phyloP scores from a whole-genome alignment of 2,113 vertebrate genomes.

The Odontesthes bonariensis region DNA sequence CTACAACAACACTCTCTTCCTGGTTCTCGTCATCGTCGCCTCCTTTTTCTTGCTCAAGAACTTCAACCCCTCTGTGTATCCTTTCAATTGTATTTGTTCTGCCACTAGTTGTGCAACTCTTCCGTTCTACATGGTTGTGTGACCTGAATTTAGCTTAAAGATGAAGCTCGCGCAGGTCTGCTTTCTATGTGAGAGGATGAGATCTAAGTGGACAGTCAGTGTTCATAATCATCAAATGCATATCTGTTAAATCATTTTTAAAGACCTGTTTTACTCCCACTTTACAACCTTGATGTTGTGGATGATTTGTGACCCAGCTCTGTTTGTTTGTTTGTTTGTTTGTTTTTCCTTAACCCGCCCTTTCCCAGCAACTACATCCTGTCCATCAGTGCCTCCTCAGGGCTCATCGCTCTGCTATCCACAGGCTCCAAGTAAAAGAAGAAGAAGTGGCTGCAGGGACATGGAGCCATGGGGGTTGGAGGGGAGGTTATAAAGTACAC shows the following conservation, averaged over 20 bases:
- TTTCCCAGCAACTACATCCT: constrained; percentile 94
- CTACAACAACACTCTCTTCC: constrained; percentile 98
- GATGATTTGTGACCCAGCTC: background rate
- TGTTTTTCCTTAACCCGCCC: constrained; percentile 81
- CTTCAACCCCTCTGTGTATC: constrained; percentile 99
- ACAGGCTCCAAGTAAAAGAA: constrained; percentile 93
- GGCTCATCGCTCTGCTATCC: constrained; percentile 96
- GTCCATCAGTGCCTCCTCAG: constrained; percentile 95
- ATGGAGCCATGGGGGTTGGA: background rate
- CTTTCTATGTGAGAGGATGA: no score
- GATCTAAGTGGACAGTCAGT: no score
- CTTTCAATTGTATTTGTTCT: constrained; percentile 72
- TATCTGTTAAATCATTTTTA: no score
- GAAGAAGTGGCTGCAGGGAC: background rate
- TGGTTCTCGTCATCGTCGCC: constrained; percentile 94
- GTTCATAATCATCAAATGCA: no score
- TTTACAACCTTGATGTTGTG: no score
- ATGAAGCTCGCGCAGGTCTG: no score
- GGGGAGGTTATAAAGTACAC: constrained; percentile 7
- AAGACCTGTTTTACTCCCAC: no score
- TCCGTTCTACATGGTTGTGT: no score
- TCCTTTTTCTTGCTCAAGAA: constrained; percentile 98
- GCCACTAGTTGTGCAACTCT: no score
- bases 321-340: no score
- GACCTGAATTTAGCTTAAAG: no score